Evolutionary conservation across 2,888 invertebrate genomes (phyloP).

Genomic region (Chrysopilus asiliformis): DNA sequence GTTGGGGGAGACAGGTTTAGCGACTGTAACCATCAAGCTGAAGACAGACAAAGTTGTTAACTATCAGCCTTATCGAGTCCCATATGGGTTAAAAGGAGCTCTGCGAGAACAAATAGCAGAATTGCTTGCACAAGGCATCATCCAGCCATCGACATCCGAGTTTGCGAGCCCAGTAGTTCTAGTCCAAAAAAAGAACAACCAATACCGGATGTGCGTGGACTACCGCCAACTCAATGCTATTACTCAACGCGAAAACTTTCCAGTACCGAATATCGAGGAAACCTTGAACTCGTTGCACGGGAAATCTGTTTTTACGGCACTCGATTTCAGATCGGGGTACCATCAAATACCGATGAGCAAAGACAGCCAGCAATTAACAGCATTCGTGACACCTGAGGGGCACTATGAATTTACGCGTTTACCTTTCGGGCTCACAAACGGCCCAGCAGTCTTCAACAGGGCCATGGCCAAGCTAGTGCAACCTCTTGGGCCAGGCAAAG

Average conservation of each 20-base stretch:
- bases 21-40: too few relatives aligned
- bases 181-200: too few relatives aligned
- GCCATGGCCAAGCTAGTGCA: slow-evolving; percentile 4
- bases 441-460: slow-evolving; percentile 17
- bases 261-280: slow-evolving; percentile 19
- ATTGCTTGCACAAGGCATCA: too few relatives aligned
- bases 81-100: too few relatives aligned
- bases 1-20: too few relatives aligned
- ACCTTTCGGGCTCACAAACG: slow-evolving; percentile 20
- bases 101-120: too few relatives aligned
- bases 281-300: slow-evolving; percentile 5
- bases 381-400: slow-evolving; percentile 20
- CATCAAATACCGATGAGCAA: slow-evolving; percentile 8
- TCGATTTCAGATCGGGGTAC: slow-evolving; percentile 10
- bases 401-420: slow-evolving; percentile 21
- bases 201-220: slow-evolving; percentile 22
- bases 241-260: slow-evolving; percentile 15
- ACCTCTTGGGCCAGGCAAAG: background rate
- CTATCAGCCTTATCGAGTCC: too few relatives aligned
- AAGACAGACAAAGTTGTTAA: too few relatives aligned
- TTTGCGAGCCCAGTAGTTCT: too few relatives aligned
- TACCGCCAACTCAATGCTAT: slow-evolving; percentile 20
- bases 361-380: slow-evolving; percentile 13
- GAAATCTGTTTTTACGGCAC: slow-evolving; percentile 6
- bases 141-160: too few relatives aligned